Evolutionary conservation across 92 coral and sea anemone species (phyloP), one percentile per base, ranked within the genome.

Genomic region (Anthopleura xanthogrammica): DNA sequence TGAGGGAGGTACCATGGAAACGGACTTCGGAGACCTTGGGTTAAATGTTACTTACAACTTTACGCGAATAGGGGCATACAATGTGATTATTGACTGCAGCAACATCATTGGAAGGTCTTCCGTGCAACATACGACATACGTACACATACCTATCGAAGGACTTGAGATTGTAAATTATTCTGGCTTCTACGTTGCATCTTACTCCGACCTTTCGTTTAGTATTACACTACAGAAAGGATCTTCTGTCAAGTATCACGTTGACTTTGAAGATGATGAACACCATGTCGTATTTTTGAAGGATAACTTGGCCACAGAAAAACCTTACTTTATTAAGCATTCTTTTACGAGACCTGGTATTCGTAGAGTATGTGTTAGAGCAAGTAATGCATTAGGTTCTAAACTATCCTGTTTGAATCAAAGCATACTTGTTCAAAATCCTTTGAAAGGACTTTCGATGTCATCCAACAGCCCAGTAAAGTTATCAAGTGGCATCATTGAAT

Each of bases 1-100:
- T 14, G 89, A 85, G 57, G 89, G 89, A 24, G 39, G n/a, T 41
- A 76, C 16, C n/a, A 70, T 77, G 17, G 64, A 85, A 81, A 89
- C 87, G n/a, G 89, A 89, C 58, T 85, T 81, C 72, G 81, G 84
- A 20, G 76, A 85, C 75, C 46, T 85, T 16, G 87, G 87, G 72
- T 14, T n/a, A 7, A 24, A 20, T 29, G 54, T 81, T 11, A 60
- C 68, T 71, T 84, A 85, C 43, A 85, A 57, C n/a, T 89, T 85
- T 60, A 41, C 82, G 14, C 16, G 23, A 20, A 77, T 65, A 16
- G 92, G 92, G 9, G 86, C 74, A 52, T 85, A 81, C 76, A 39
- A 50, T 10, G 87, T 77, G 16, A 20, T 62, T 11, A 72, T 85
- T 43, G 72, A 77, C 11, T 88, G 91, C 75, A 68, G 64, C 6